Evolutionary conservation across 2,888 invertebrate genomes (phyloP), one percentile per base, ranked within the genome.

Genomic region (Crocallis elinguaria): DNA sequence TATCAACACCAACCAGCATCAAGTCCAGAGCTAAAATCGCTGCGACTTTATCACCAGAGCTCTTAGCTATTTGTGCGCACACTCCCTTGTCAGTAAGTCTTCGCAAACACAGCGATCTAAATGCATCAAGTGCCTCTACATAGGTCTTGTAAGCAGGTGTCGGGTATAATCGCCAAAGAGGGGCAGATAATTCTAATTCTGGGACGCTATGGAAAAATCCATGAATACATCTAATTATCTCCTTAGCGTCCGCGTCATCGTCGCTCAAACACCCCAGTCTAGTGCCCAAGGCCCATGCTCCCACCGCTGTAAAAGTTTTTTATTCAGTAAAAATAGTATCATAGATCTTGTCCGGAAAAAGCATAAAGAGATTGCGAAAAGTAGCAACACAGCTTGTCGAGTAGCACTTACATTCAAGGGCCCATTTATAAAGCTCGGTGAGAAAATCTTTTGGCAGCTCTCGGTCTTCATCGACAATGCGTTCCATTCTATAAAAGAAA

Each of bases 1-100:
- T 96, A 75, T 96, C 96, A 0, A 97, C 94, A 8, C 96, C 97
- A 57, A 97, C 97, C 12, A 95, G 86, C 63, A 97, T 92, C 60
- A 97, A 88, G 78, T 96, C 96, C 52, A 96, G 78, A 4, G 96
- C 95, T 59, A 97, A 86, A 54, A 96, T 94, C 5, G 95, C 94
- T 8, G 96, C 94, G 49, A 85, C 84, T 62, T 88, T 88, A 39
- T 80, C 77, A 3, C 89, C 90, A 27, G 69, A 85, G 32, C 55
- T 67, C 60, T 80, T 77, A 0, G 88, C 84, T 55, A 90, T 84
- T 56, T 86, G 73, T n/a, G 86, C 84, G 57, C 90, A 91, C 43
- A 88, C 78, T 11, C 90, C 90, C 70, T 84, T 86, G 55, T 88
- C 84, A 50, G 88, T 86, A 69, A 90, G 63, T 77, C 86, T 82